Conservation (phyloP, 2,888 invertebrate species). For the Gryllus longicercus region DNA sequence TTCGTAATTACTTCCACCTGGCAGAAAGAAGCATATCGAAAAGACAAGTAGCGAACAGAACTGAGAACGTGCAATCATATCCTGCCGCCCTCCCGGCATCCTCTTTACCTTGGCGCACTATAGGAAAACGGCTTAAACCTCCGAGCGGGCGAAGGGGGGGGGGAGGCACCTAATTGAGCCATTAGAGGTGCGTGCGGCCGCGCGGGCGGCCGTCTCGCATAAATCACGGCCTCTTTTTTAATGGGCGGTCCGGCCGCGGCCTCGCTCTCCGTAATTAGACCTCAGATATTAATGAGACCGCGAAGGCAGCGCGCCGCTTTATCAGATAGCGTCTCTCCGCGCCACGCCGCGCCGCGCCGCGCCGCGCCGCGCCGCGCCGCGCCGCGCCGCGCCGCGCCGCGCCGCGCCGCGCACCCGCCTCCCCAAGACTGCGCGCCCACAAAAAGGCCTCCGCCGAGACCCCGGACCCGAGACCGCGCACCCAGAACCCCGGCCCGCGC, state of each 20-base stretch:
- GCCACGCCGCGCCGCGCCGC: too few species aligned
- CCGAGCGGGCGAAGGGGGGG: background rate
- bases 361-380: too few species aligned
- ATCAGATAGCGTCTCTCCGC: background rate
- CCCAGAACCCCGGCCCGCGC: background rate
- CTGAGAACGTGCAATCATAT: too few species aligned
- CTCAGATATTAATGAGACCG: background rate
- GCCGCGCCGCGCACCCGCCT: background rate
- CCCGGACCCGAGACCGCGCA: too few species aligned
- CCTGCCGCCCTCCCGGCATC: too few species aligned
- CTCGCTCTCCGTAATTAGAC: conserved; percentile 1
- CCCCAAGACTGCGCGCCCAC: background rate
- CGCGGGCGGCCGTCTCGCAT: background rate
- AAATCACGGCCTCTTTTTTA: conserved; percentile 6
- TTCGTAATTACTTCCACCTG: too few species aligned
- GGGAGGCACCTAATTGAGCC: background rate
- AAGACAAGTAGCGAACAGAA: too few species aligned
- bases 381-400: too few species aligned
- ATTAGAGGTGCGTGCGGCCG: conserved; percentile 17
- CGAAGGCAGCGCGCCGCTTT: background rate
- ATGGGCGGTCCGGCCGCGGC: background rate
- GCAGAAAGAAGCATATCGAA: too few species aligned
- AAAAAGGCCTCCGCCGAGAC: background rate
- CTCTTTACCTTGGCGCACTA: too few species aligned
- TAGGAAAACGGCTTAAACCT: too few species aligned